Conservation (phyloP, 2,113 vertebrate species). For the Eclectus roratus region DNA sequence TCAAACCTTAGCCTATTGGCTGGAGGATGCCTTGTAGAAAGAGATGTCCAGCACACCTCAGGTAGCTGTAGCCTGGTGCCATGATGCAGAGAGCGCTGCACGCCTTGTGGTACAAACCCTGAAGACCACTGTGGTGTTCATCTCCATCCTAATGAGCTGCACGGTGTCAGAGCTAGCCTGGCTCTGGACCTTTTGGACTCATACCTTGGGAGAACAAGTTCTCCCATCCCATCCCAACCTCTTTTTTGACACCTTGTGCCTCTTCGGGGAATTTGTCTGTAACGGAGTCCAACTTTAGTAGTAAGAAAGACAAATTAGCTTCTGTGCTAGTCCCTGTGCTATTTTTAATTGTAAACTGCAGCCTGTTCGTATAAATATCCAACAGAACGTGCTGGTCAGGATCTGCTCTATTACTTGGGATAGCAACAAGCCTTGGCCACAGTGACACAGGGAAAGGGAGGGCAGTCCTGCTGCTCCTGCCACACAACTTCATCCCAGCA, state of each 20-base stretch:
- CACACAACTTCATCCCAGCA: fast-evolving
- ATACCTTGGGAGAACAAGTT: not conserved
- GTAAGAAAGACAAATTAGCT: not conserved
- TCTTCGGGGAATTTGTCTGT: not conserved
- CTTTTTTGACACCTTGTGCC: not conserved
- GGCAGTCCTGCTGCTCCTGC: not conserved
- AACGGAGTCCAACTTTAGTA: not conserved
- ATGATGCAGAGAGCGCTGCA: fast-evolving
- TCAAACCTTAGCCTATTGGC: not conserved
- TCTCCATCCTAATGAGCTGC: fast-evolving
- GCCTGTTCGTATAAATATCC: not conserved
- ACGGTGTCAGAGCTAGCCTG: not conserved
- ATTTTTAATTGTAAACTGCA: not conserved
- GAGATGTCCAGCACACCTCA: not conserved
- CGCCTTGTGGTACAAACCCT: not conserved
- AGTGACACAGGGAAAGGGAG: not conserved
- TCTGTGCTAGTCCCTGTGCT: not conserved
- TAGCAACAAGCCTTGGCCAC: not conserved
- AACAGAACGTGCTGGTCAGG: not conserved
- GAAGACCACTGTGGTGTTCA: not conserved
- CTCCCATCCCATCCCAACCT: not conserved
- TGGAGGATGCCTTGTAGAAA: not conserved
- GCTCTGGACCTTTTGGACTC: not conserved
- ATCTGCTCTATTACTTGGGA: not conserved
- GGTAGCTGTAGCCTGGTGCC: not conserved